These are phyloP conservation scores for Strix aluco DNA, from an alignment of 2,113 vertebrate species.

Conservation along the genomic window DNA sequence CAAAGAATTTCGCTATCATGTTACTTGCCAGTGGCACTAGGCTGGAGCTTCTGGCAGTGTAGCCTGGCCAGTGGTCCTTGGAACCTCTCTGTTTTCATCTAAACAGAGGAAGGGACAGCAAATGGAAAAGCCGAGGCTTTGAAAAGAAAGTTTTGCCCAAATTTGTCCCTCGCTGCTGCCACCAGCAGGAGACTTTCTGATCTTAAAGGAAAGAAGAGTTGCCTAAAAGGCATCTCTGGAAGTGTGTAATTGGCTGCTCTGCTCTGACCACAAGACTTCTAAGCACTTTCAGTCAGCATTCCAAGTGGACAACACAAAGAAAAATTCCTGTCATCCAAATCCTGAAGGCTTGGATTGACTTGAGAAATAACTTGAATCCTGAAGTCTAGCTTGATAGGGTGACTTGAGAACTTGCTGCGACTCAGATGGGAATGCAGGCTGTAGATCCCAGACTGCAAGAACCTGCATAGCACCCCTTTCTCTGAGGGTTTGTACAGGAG, in stretches of 20 bases:
- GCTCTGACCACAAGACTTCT: background rate
- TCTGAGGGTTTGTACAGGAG: background rate
- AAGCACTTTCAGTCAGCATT: background rate
- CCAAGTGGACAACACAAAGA: background rate
- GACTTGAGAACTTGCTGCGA: background rate
- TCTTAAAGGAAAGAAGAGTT: background rate
- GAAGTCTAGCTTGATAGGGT: background rate
- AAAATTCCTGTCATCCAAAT: background rate
- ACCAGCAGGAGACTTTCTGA: background rate
- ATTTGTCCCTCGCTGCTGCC: constrained; percentile 28
- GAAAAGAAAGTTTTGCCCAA: background rate
- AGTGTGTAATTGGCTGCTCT: background rate
- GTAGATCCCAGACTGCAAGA: background rate
- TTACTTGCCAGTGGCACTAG: background rate
- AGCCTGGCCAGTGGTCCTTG: background rate
- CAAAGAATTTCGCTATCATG: background rate
- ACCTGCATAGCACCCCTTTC: background rate
- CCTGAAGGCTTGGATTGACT: background rate
- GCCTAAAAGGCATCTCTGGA: background rate
- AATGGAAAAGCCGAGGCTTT: background rate
- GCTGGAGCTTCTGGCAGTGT: background rate
- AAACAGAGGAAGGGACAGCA: background rate
- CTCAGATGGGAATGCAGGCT: background rate
- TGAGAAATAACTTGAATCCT: background rate
- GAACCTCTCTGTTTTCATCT: background rate